Evolutionary conservation across 2,113 vertebrate genomes (phyloP).

Genomic region (Cinclus mexicanus): DNA sequence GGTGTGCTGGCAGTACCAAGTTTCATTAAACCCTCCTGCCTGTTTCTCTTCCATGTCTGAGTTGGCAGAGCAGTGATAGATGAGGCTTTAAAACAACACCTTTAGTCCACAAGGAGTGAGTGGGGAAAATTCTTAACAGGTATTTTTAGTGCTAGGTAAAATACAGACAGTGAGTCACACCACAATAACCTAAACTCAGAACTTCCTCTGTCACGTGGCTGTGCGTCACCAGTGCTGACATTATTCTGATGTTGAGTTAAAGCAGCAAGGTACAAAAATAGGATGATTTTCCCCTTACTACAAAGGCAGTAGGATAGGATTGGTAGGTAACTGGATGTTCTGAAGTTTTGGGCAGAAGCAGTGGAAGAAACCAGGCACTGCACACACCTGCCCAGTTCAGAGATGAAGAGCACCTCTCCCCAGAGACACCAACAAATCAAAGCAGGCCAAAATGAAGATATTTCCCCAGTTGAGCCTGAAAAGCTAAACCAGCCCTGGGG

Average conservation of each 20-base stretch:
- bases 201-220: slow-evolving; percentile 17
- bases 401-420: background rate
- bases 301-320: background rate
- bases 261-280: background rate
- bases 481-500: background rate
- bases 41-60: background rate
- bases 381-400: background rate
- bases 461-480: background rate
- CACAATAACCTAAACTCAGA: background rate
- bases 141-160: slow-evolving; percentile 12
- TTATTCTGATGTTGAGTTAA: background rate
- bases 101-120: background rate
- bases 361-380: background rate
- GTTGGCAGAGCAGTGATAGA: background rate
- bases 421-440: background rate
- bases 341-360: background rate
- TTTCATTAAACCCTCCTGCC: background rate
- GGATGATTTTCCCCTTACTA: background rate
- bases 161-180: slow-evolving; percentile 29
- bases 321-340: background rate
- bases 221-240: background rate
- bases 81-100: background rate
- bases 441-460: background rate
- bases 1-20: background rate
- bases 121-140: background rate